Evolutionary conservation across 2,797 vertebrate species (phyloP).

Genomic region (Loris lydekkerianus): DNA sequence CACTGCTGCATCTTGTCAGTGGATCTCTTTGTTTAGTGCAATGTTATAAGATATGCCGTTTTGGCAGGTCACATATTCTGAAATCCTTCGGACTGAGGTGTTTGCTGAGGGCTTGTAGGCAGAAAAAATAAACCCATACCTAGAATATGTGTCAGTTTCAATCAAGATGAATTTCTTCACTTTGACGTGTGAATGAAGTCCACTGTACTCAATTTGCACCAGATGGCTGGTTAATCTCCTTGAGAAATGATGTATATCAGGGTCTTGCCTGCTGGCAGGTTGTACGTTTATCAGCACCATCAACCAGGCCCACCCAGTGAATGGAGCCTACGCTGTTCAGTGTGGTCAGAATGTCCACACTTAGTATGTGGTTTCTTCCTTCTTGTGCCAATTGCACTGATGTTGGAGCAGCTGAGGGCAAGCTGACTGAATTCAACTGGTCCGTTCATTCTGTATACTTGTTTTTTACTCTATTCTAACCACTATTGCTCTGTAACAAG

Average conservation of each 20-base stretch:
- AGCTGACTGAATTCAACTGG: not conserved
- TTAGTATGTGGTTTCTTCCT: not conserved
- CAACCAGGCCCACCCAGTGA: not conserved
- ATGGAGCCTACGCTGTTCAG: not conserved
- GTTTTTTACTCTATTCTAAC: not conserved
- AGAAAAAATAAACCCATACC: not conserved
- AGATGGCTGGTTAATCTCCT: not conserved
- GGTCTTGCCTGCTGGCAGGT: not conserved
- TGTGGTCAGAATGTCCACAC: not conserved
- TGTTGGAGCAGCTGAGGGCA: not conserved
- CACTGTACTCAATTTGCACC: not conserved
- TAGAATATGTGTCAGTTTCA: not conserved
- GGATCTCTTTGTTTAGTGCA: not conserved
- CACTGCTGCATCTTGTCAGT: not conserved
- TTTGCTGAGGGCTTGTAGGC: not conserved
- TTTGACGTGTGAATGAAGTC: not conserved
- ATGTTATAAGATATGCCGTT: not conserved
- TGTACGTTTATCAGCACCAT: not conserved
- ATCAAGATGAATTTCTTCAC: not conserved
- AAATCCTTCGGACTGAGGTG: not conserved
- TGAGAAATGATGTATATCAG: not conserved
- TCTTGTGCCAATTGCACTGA: not conserved
- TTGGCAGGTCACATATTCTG: not conserved
- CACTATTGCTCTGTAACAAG: not conserved
- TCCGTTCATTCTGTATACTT: not conserved